Percentiles rank a stretch among this genome's conserved stretches.
Evolutionary conservation across 2,113 vertebrate genomes (phyloP).

Genomic region (Taxidea taxus): DNA sequence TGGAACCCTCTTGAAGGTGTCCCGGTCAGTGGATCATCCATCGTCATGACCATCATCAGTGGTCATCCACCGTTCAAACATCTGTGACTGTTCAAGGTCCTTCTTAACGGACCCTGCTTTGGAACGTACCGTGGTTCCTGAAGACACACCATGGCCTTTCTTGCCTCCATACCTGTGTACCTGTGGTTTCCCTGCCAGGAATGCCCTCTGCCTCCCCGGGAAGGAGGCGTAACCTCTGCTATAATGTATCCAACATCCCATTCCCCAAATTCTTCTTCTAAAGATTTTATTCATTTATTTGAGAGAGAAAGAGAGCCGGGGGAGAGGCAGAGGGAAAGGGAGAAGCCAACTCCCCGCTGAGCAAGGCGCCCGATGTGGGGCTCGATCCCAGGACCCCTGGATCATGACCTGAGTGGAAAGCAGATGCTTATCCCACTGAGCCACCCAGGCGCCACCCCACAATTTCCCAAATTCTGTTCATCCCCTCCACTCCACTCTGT

Average conservation of each 20-base stretch:
- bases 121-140: neutral
- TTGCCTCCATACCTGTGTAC: neutral
- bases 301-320: neutral
- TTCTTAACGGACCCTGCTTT: neutral
- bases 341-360: neutral
- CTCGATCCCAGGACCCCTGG: neutral
- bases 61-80: neutral
- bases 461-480: neutral
- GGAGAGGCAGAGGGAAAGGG: neutral
- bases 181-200: neutral
- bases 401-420: neutral
- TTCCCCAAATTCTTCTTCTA: neutral
- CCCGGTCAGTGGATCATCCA: too few species aligned
- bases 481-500: neutral
- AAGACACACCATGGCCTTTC: neutral
- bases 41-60: too few species aligned
- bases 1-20: neutral
- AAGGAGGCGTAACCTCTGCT: neutral
- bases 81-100: neutral
- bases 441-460: neutral
- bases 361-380: neutral
- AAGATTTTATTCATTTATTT: neutral
- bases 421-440: neutral
- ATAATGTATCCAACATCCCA: neutral
- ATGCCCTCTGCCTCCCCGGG: neutral